Evolutionary conservation across 2,888 invertebrate species (phyloP).

Genomic region (Opisthograptis luteolata): DNA sequence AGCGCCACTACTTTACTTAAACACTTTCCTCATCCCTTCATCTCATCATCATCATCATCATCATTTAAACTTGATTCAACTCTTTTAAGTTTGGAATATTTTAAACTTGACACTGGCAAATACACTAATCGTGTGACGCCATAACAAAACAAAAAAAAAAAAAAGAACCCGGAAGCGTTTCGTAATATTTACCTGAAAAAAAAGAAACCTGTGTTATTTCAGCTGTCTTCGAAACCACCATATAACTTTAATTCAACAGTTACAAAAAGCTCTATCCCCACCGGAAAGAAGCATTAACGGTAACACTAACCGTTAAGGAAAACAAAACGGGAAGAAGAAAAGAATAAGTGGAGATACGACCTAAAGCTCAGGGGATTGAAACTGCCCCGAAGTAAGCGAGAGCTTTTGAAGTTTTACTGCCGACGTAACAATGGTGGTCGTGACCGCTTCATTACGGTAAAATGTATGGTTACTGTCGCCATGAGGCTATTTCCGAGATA

Average conservation of each 20-base stretch:
- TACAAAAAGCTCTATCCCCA: slow-evolving; percentile 1
- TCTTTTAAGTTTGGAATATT: too few relatives aligned
- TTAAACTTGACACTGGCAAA: too few relatives aligned
- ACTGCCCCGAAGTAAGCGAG: slow-evolving; percentile 4
- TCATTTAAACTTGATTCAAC: too few relatives aligned
- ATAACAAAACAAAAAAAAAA: too few relatives aligned
- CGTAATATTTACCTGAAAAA: slow-evolving; percentile 18
- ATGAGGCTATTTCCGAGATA: slow-evolving; percentile 5
- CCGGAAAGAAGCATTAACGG: slow-evolving; percentile 13
- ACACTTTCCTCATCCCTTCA: too few relatives aligned
- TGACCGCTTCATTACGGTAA: slow-evolving; percentile 24
- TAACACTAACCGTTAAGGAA: slow-evolving; percentile 22
- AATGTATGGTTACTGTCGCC: slow-evolving; percentile 19
- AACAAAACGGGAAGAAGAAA: slow-evolving; percentile 11
- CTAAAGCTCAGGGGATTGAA: slow-evolving; percentile 8
- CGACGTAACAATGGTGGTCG: slow-evolving; percentile 25
- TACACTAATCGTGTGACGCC: too few relatives aligned
- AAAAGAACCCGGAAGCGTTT: slow-evolving; percentile 2
- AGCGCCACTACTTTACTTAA: too few relatives aligned
- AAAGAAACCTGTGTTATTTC: slow-evolving; percentile 15
- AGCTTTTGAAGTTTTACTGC: slow-evolving; percentile 27
- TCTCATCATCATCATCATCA: too few relatives aligned
- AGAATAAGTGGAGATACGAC: slow-evolving; percentile 3
- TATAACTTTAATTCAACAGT: slow-evolving; percentile 2
- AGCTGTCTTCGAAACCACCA: slow-evolving; percentile 10